phyloP scores from a whole-genome alignment of 2,888 invertebrate species.

The Coleophora deauratella region DNA sequence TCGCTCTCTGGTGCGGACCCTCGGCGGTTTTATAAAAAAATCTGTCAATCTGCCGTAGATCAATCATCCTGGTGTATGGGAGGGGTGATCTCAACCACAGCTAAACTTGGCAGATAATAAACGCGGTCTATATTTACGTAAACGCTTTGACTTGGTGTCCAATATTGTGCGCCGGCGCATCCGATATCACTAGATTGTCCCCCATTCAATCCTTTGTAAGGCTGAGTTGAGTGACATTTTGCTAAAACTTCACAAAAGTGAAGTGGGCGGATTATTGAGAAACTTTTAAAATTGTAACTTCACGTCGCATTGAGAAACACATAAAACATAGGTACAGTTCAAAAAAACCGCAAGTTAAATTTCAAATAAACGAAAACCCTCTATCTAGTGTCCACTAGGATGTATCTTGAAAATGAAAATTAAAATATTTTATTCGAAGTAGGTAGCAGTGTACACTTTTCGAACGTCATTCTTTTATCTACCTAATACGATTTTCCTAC shows the following conservation, averaged over 20 bases:
- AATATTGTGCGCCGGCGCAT: slow-evolving; percentile 55
- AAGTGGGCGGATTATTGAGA: slow-evolving; percentile 24
- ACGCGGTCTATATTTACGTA: slow-evolving; percentile 68
- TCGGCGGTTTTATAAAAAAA: slow-evolving; percentile 64
- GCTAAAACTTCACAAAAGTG: slow-evolving; percentile 34
- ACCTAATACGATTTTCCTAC: too few relatives aligned
- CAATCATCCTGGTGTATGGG: slow-evolving; percentile 68
- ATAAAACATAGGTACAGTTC: not conserved
- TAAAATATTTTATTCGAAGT: too few relatives aligned
- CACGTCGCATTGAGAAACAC: too few relatives aligned
- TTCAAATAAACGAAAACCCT: too few relatives aligned
- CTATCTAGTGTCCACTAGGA: too few relatives aligned
- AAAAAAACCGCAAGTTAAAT: not conserved
- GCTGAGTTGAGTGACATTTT: slow-evolving; percentile 50
- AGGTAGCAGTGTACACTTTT: too few relatives aligned
- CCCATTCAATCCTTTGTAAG: slow-evolving; percentile 39
- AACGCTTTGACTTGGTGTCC: slow-evolving; percentile 65
- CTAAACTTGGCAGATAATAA: slow-evolving; percentile 65
- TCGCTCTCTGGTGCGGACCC: slow-evolving; percentile 59
- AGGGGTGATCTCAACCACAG: slow-evolving; percentile 63
- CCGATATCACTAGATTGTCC: slow-evolving; percentile 44
- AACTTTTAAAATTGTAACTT: not conserved
- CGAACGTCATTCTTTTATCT: too few relatives aligned
- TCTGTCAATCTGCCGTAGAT: slow-evolving; percentile 72
- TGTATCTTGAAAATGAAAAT: too few relatives aligned